Evolutionary conservation across 2,113 vertebrate genomes (phyloP).

Genomic region (Opisthocomus hoazin): DNA sequence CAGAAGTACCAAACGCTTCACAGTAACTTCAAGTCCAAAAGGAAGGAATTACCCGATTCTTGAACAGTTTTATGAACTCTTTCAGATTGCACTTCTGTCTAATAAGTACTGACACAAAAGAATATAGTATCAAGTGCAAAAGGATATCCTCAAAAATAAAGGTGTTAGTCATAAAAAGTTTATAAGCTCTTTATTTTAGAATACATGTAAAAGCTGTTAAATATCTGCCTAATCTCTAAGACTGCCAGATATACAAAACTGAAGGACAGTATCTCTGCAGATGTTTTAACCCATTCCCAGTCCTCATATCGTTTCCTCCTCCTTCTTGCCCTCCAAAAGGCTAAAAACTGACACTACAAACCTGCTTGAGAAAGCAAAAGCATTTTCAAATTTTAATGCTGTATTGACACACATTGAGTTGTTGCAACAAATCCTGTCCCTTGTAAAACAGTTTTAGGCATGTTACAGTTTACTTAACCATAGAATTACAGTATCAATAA

Average conservation of each 20-base stretch:
- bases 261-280: not conserved
- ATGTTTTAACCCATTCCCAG: not conserved
- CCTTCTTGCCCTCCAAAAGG: not conserved
- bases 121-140: not conserved
- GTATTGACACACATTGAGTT: fast-evolving
- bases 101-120: not conserved
- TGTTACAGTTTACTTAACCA: not conserved
- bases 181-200: not conserved
- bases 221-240: not conserved
- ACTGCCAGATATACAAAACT: not conserved
- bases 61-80: not conserved
- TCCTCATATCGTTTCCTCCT: not conserved
- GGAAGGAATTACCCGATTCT: not conserved
- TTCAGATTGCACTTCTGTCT: not conserved
- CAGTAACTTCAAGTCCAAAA: not conserved
- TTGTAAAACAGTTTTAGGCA: not conserved
- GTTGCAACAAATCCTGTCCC: not conserved
- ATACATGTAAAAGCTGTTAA: not conserved
- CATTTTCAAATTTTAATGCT: not conserved
- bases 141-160: not conserved
- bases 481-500: not conserved
- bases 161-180: not conserved
- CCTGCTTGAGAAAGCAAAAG: not conserved
- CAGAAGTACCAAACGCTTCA: not conserved
- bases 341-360: not conserved